Conservation (phyloP, 2,113 vertebrate genomes). For the Brachypteracias leptosomus region DNA sequence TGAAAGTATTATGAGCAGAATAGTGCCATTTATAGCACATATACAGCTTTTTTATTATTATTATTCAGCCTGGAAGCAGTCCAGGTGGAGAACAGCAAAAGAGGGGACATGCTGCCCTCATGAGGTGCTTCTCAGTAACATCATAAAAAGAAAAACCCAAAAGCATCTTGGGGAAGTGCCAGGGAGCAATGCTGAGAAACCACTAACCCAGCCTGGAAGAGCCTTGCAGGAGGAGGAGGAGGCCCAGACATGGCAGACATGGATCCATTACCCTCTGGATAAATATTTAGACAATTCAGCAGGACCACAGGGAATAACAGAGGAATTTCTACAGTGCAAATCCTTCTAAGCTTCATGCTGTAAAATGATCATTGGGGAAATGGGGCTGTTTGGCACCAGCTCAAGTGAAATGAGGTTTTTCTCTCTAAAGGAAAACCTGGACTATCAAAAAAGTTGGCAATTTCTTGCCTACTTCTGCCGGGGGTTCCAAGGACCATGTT, state of each 20-base stretch:
- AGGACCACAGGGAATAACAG: neutral
- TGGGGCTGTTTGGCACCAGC: neutral
- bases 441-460: neutral
- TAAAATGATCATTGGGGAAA: neutral
- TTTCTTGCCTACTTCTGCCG: neutral
- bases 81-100: neutral
- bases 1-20: neutral
- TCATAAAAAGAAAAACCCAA: neutral
- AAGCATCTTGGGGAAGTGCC: neutral
- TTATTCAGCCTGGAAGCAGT: neutral
- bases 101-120: slow-evolving; percentile 8
- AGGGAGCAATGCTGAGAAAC: neutral
- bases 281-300: neutral
- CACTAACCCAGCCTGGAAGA: neutral
- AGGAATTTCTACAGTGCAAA: neutral
- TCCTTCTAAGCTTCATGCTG: neutral
- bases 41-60: neutral
- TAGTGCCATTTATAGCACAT: rapidly evolving
- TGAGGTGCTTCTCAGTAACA: neutral
- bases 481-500: neutral
- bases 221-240: neutral
- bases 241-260: neutral
- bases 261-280: neutral
- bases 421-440: neutral
- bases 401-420: neutral